These are phyloP conservation scores for Bombus waltoni DNA, from an alignment of 1,140 invertebrate genomes.

Conservation along the genomic window DNA sequence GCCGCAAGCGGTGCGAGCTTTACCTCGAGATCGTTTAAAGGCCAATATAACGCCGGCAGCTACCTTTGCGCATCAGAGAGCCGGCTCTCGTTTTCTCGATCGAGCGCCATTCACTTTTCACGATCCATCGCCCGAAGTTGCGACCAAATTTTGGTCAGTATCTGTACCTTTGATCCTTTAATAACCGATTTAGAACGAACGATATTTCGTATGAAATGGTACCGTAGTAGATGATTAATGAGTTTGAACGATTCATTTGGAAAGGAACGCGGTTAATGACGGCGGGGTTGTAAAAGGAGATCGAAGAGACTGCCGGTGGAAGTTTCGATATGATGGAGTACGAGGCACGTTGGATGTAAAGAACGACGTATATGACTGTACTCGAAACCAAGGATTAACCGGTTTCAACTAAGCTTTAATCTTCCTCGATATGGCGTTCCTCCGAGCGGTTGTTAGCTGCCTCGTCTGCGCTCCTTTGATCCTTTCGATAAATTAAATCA, in stretches of 20 bases:
- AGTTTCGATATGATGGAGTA: not conserved
- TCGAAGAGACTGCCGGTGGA: not conserved
- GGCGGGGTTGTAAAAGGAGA: not conserved
- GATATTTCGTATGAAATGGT: not conserved
- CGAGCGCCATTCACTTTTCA: not conserved
- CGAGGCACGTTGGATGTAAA: not conserved
- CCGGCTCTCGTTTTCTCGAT: not conserved
- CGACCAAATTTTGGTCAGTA: not conserved
- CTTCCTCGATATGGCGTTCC: conserved; percentile 15
- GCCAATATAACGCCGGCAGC: conserved; percentile 58
- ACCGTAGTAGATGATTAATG: not conserved
- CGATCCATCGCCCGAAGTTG: not conserved
- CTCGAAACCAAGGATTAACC: conserved; percentile 39
- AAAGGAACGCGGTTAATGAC: not conserved
- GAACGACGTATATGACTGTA: not conserved
- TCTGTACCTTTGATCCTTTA: not conserved
- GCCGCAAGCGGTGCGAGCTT: conserved; percentile 66
- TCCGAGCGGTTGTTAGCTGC: not conserved
- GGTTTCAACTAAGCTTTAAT: conserved; percentile 24
- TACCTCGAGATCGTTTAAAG: conserved; percentile 63
- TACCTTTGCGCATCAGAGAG: conserved; percentile 7
- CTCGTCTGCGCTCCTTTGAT: conserved; percentile 21
- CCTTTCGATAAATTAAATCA: conserved; percentile 40
- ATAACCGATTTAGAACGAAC: not conserved
- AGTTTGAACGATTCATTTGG: not conserved